Evolutionary conservation across 2,113 vertebrate genomes (phyloP), one percentile per base, ranked within the genome.

Genomic region (Oenanthe melanoleuca): DNA sequence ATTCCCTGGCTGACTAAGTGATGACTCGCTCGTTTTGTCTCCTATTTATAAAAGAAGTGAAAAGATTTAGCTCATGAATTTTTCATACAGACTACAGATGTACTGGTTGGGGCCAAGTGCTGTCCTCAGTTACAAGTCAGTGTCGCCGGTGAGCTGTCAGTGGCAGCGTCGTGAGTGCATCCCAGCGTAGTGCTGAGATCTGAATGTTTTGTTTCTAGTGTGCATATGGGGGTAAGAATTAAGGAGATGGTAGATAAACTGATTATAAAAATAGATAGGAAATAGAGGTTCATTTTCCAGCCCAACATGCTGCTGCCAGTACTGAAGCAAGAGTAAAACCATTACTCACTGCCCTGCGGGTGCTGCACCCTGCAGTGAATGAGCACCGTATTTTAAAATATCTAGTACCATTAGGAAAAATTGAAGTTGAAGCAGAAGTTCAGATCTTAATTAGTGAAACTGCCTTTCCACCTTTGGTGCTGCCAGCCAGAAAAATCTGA

Each of bases 301-400:
- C 78, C 79, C 81, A 95, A 96, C 94, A 78, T 93, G 89, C 94
- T 92, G 67, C 74, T 97, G 95, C 96, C 93, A 95, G 94, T 96
- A 87, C 85, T 47, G 47, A 95, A 92, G 31, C 71, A 83, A 55
- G 93, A 94, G 91, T 95, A 93, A 92, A 96, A 80, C 88, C 93
- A 95, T 97, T 97, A 96, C 93, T 97, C 94, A 95, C n/a, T 89
- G 92, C 93, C 95, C 93, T 83, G 92, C 47, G 92, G 95, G 85
- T 92, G 75, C 89, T 96, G 93, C 93, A 40, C 93, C 93, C 95
- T 89, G 67, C 81, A 85, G 24, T 78, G 71, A 86, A 80, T 65
- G 89, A 96, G 85, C 57, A 86, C 92, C 67, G 10, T 86, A 77
- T 90, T 96, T 93, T 93, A 50, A 88, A 88, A 91, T 88, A 93